Base-by-base conservation (phyloP, 2,888 invertebrate species). In the Thecophora atra region DNA sequence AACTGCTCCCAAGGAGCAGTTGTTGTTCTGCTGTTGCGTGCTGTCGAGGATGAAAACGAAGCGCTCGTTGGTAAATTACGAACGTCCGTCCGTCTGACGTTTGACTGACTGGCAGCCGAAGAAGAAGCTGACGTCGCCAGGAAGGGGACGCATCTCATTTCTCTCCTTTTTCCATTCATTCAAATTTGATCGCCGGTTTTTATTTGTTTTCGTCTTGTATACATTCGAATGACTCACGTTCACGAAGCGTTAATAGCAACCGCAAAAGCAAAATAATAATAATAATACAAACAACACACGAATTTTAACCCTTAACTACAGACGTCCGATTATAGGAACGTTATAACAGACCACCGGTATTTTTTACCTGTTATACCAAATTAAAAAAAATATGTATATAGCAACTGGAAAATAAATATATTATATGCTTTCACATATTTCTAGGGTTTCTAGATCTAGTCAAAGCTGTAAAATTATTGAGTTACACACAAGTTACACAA, bases 61-160 rank as follows among this genome's bases (percentile, higher is more conserved):
- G 15, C n/a, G 17, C 15, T 17, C 17, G 47, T 47, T 47, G 15
- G 47, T n/a, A 47, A 47, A 13, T 44, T 65, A 26, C 47, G 24
- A 65, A 26, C 54, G 30, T 66, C 28, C 52, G 51, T 66, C 28
- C 52, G 51, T 19, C 66, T 54, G 67, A 67, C 67, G 37, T 54
- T 42, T 67, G 67, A 67, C 67, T 54, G 67, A 67, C 67, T 37
- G 67, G 1, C 56, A 37, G 54, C 28, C 37, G 21, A 42, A 21
- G n/a, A 1, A n/a, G 19, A 47, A 15, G 2, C 64, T 19, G 21
- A 63, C 64, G 21, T 44, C 21, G 47, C 24, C 37, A 37, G 7
- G 37, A 37, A 37, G 37, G 37, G 37, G 37, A n/a, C n/a, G n/a
- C n/a, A n/a, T n/a, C n/a, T 11, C 1, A 37, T 37, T 37, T 37